A percentile compares a stretch with the other conserved stretches of the same genome.
These are phyloP conservation scores for Steinernema feltiae DNA, from an alignment of 1,140 invertebrate species.

Conservation along the genomic window DNA sequence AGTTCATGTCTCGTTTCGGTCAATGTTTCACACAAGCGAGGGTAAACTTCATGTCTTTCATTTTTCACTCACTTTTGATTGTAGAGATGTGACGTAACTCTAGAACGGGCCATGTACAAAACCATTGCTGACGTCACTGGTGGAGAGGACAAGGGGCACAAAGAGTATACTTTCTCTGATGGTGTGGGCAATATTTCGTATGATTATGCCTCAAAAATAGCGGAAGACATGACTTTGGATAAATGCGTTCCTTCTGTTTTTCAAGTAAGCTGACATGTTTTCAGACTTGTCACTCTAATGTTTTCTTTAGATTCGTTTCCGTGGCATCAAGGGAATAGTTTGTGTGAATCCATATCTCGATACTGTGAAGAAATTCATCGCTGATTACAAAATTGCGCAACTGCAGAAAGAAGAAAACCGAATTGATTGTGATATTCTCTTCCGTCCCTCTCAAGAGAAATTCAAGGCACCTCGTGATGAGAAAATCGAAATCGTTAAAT, in stretches of 20 bases:
- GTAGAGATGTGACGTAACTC: background rate
- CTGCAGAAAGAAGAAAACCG: background rate
- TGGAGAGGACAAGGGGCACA: background rate
- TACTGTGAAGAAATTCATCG: background rate
- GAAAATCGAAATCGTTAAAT: constrained; percentile 39
- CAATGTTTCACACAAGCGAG: constrained; percentile 51
- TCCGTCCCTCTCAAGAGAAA: constrained; percentile 1
- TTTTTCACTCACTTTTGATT: background rate
- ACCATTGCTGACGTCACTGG: constrained; percentile 15
- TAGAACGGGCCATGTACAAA: constrained; percentile 18
- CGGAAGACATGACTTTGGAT: constrained; percentile 12
- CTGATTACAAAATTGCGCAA: background rate
- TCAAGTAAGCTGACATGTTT: constrained; percentile 21
- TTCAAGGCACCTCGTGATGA: background rate
- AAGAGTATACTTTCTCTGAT: constrained; percentile 31
- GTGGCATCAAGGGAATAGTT: constrained; percentile 32
- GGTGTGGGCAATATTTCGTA: constrained; percentile 27
- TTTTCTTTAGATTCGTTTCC: constrained; percentile 30
- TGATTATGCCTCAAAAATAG: constrained; percentile 7
- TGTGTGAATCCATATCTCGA: constrained; percentile 28
- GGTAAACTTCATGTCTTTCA: constrained; percentile 3
- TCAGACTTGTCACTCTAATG: background rate
- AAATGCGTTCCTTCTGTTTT: constrained; percentile 16
- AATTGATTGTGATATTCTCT: background rate
- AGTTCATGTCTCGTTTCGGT: constrained; percentile 53